Evolutionary conservation across 2,113 vertebrate species (phyloP).

Genomic region (Ammospiza nelsoni): DNA sequence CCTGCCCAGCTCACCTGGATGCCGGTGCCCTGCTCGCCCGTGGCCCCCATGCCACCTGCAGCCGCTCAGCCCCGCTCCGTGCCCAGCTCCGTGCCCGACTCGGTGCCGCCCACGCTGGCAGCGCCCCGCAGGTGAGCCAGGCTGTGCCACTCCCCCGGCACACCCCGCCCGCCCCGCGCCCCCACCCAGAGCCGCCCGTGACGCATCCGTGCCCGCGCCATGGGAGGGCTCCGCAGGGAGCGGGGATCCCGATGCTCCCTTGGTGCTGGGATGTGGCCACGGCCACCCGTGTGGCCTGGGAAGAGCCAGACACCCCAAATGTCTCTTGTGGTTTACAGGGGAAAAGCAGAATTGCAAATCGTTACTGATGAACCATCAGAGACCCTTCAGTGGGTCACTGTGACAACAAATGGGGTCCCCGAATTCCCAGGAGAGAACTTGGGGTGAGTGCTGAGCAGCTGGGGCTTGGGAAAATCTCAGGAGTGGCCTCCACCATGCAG

Average conservation of each 20-base stretch:
- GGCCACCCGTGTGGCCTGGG: rapidly evolving
- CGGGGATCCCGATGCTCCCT: rapidly evolving
- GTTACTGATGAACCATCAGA: rapidly evolving
- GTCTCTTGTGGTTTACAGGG: background rate
- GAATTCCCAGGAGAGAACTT: rapidly evolving
- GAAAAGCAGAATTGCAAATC: background rate
- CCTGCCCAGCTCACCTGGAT: background rate
- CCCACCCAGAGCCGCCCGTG: background rate
- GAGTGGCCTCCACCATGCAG: background rate
- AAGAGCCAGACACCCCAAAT: background rate
- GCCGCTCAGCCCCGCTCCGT: background rate
- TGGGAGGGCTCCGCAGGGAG: background rate
- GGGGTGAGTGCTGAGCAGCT: background rate
- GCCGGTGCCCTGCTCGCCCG: background rate
- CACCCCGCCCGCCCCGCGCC: background rate
- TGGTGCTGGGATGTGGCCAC: rapidly evolving
- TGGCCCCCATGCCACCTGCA: background rate
- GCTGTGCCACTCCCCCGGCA: background rate
- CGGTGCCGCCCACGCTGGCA: background rate
- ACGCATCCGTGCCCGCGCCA: background rate
- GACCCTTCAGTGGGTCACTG: background rate
- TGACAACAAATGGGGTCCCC: rapidly evolving
- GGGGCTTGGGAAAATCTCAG: background rate
- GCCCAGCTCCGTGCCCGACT: background rate
- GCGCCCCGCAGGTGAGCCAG: background rate